phyloP scores from a whole-genome alignment of 2,888 invertebrate species.

The Hybos culiciformis region DNA sequence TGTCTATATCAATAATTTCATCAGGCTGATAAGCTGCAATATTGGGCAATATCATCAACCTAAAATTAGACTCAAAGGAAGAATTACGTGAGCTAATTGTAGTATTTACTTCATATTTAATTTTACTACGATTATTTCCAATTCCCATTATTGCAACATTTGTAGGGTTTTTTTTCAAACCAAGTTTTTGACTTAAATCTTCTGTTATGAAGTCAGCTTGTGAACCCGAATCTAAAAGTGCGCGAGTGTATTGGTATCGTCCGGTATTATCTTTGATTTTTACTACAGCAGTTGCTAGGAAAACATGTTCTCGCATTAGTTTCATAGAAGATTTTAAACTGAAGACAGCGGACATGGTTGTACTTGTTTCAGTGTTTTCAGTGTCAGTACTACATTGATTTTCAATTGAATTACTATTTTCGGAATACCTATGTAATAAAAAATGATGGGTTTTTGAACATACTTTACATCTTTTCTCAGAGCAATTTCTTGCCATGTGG shows the following conservation, averaged over 20 bases:
- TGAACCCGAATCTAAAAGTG: background rate
- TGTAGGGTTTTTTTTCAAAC: background rate
- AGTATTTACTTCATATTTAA: background rate
- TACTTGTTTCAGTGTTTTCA: background rate
- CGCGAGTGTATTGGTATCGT: background rate
- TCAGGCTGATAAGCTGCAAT: background rate
- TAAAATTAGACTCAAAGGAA: background rate
- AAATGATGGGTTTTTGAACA: background rate
- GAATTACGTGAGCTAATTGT: background rate
- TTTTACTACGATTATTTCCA: background rate
- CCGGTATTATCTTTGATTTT: constrained; percentile 1
- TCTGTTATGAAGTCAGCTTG: background rate
- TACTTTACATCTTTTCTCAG: background rate
- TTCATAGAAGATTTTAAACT: background rate
- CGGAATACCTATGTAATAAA: background rate
- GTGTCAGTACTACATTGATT: background rate
- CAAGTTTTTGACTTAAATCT: background rate
- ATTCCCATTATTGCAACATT: background rate
- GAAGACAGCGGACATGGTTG: background rate
- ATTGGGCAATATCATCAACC: background rate
- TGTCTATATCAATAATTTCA: background rate
- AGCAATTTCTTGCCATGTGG: background rate
- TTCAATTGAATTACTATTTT: background rate
- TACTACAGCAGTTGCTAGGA: background rate
- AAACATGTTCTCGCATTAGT: background rate